Base-by-base conservation (phyloP, 2,888 invertebrate species). In the Liodrosophila aerea region DNA sequence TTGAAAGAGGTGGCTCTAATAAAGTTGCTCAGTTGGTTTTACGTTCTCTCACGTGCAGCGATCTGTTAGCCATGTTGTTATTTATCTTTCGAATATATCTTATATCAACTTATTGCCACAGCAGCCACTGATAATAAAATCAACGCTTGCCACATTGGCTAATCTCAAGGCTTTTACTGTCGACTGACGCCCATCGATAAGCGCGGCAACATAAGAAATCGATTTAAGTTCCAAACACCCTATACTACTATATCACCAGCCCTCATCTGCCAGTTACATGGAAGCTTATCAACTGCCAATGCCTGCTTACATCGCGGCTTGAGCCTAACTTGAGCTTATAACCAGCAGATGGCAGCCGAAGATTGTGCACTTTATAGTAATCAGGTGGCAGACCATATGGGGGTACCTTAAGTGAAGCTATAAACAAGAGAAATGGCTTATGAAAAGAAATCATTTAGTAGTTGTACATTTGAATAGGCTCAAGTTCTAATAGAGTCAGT, bases 201-300 rank as follows among this genome's bases (percentile, higher is more conserved):
- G 59, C 39, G 78, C 63, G 71, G 64, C 73, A 85, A 80, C 80
- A 80, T 85, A 66, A 80, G 83, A 80, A 80, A 85, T 80, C 80
- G 80, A 85, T 80, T 80, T 80, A 78, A 66, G 61, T 16, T 18
- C 50, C 67, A 40, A 71, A 34, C 36, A 53, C n/a, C n/a, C n/a
- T n/a, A n/a, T n/a, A n/a, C n/a, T n/a, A 34, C 44, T 13, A 40
- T 72, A 73, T 63, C 73, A 56, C 11, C 27, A 37, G 44, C 50
- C 57, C 54, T 37, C 80, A 67, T 65, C 62, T 63, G 57, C 50
- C 57, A 39, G 44, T 70, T 70, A 73, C 80, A 76, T 67, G 81
- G 59, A 84, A 80, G 76, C 76, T 80, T 85, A 80, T 85, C 80
- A 73, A 58, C 59, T 59, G 43, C 53, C 76, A 51, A 62, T 72